Evolutionary conservation across 2,888 invertebrate species (phyloP), one percentile per base, ranked within the genome.

Genomic region (Xanthorhoe spadicearia): DNA sequence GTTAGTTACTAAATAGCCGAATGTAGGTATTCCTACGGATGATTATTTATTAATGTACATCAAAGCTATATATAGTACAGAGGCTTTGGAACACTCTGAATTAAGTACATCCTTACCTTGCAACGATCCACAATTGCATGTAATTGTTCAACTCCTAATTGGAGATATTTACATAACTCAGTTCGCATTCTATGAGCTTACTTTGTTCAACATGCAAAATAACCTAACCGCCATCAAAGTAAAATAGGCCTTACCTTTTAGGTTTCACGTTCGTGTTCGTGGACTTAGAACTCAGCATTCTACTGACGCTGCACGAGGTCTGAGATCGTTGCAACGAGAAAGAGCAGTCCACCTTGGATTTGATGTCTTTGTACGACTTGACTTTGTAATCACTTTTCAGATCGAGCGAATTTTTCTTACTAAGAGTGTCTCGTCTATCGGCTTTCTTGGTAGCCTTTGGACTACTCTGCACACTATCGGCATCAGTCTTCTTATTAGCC

Each of bases 321-420:
- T 92, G 92, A 56, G 92, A 92, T 69, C 92, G 83, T 85, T 93
- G 92, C 71, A 92, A 81, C 8, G 92, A 90, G 78, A 91, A 91
- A 18, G 93, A 92, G 80, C 95, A 94, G 72, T 94, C 94, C 68
- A 97, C 96, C 88, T 97, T 96, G 54, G 98, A 97, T 87, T 98
- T 98, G 43, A 98, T 96, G 84, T 98, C 98, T 87, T 97, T 97
- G 73, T 96, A 95, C 10, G 96, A 95, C 82, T 96, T 96, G 48
- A 94, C 94, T 78, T 95, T 95, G 75, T 94, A 95, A 76, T 97
- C 96, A 57, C 91, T 94, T 87, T 96, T 96, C 95, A 97, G 96
- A 57, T 98, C 97, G 59, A 96, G 95, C 7, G 87, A 82, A 73
- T 83, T 89, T 77, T 92, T 92, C 76, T 93, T 93, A 46, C 85